These are phyloP conservation scores for Cryptoblepharus egeriae DNA, from an alignment of 2,797 vertebrate species.

Conservation along the genomic window DNA sequence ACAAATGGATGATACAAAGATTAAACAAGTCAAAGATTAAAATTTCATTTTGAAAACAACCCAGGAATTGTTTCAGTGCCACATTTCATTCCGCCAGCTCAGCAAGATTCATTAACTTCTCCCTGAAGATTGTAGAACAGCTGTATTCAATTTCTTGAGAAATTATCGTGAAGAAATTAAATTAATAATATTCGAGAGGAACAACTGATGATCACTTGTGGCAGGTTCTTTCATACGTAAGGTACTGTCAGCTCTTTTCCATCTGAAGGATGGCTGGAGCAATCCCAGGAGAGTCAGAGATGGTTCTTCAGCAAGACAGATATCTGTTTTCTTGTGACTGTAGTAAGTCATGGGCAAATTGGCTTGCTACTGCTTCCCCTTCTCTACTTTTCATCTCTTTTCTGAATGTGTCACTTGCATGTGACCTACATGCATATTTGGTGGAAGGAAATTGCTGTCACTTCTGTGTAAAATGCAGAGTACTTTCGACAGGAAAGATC, in stretches of 20 bases:
- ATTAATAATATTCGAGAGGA: slow-evolving; percentile 63
- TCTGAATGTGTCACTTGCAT: slow-evolving; percentile 35
- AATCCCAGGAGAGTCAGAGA: slow-evolving; percentile 25
- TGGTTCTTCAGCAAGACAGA: neutral
- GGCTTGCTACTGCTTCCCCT: slow-evolving; percentile 37
- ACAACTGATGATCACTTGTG: slow-evolving; percentile 52
- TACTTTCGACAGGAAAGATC: slow-evolving; percentile 31
- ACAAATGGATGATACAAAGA: slow-evolving; percentile 52
- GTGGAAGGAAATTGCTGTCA: slow-evolving; percentile 46
- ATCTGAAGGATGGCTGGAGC: slow-evolving; percentile 35
- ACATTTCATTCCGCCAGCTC: slow-evolving; percentile 64
- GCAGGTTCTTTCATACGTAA: slow-evolving; percentile 41
- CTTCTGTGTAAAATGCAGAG: slow-evolving; percentile 37
- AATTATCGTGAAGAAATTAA: slow-evolving; percentile 69
- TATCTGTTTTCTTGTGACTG: slow-evolving; percentile 41
- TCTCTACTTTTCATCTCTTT: slow-evolving; percentile 17
- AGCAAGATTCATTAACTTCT: slow-evolving; percentile 68
- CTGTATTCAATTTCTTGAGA: slow-evolving; percentile 70
- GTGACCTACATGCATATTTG: slow-evolving; percentile 36
- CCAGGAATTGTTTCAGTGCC: slow-evolving; percentile 60
- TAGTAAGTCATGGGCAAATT: slow-evolving; percentile 47
- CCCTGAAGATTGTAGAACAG: slow-evolving; percentile 60
- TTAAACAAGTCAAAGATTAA: slow-evolving; percentile 44
- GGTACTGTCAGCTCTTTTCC: slow-evolving; percentile 46
- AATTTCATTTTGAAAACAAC: slow-evolving; percentile 58